phyloP scores from a whole-genome alignment of 1,140 invertebrate genomes.

The Mya arenaria region DNA sequence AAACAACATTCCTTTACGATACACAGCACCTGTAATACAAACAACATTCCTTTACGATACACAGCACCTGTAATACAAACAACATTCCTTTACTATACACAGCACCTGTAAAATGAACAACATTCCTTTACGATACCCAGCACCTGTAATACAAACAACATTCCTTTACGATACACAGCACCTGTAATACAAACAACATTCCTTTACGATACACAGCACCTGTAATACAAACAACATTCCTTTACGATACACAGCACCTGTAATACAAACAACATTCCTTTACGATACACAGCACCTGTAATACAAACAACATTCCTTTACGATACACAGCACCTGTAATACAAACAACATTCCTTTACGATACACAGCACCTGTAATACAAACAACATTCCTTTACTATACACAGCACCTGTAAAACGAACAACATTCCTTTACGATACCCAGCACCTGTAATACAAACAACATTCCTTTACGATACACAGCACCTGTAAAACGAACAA shows the following conservation, averaged over 20 bases:
- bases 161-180: neutral
- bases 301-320: conserved; percentile 11
- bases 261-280: neutral
- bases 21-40: neutral
- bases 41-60: neutral
- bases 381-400: neutral
- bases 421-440: neutral
- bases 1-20: neutral
- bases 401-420: neutral
- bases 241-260: neutral
- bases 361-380: too few species aligned
- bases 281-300: neutral
- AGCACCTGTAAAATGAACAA: neutral
- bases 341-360: neutral
- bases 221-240: neutral
- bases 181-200: neutral
- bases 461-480: neutral
- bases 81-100: neutral
- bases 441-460: too few species aligned
- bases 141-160: neutral
- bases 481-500: neutral
- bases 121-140: neutral
- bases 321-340: conserved; percentile 30
- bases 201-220: neutral
- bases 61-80: neutral